Evolutionary conservation across 2,888 invertebrate species (phyloP).

Genomic region (Tricholauxania praeusta): DNA sequence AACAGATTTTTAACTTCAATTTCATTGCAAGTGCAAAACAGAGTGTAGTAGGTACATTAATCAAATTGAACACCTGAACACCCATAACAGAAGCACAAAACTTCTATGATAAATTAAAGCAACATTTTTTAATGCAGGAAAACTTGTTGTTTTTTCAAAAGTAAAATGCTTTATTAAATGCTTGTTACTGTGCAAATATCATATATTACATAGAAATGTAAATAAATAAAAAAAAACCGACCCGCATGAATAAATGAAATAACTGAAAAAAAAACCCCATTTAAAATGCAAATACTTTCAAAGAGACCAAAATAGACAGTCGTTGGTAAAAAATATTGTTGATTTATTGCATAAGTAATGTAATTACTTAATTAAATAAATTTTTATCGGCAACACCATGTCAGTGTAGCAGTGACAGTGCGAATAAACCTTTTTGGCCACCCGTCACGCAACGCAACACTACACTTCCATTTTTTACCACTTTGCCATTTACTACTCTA

Average conservation of each 20-base stretch:
- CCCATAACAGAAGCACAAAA: neutral
- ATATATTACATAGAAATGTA: constrained; percentile 16
- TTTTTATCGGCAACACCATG: constrained; percentile 16
- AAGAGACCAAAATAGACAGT: neutral
- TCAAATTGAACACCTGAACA: too few species aligned
- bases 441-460: too few species aligned
- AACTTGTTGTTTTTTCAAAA: constrained; percentile 10
- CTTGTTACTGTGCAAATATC: neutral
- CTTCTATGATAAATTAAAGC: constrained; percentile 21
- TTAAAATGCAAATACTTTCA: constrained; percentile 27
- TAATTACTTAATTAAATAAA: constrained; percentile 61
- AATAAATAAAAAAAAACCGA: neutral
- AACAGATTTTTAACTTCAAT: too few species aligned
- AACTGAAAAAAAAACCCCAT: neutral
- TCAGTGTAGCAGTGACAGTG: neutral
- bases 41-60: too few species aligned
- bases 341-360: constrained; percentile 52
- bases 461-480: too few species aligned
- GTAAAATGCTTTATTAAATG: neutral
- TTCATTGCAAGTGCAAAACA: too few species aligned
- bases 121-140: neutral
- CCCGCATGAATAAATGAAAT: neutral
- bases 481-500: too few species aligned
- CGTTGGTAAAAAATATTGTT: constrained; percentile 13
- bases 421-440: too few species aligned